Conservation (phyloP, 2,888 invertebrate species). For the Epirrhoe alternata region DNA sequence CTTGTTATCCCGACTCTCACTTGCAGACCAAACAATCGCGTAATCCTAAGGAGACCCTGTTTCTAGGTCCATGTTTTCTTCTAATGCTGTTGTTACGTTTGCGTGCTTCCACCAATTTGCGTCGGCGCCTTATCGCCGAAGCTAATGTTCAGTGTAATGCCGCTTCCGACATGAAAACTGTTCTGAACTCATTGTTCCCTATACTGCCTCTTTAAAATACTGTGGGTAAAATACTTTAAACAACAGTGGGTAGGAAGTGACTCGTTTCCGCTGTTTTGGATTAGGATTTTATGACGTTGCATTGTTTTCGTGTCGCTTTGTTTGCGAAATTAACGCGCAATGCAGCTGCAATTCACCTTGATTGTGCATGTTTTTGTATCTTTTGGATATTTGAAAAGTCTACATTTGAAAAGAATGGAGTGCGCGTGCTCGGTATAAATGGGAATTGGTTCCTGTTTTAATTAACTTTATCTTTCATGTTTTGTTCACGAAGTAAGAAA, state of each 20-base stretch:
- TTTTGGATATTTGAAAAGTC: constrained; percentile 26
- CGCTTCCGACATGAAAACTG: constrained; percentile 82
- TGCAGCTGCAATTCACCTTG: constrained; percentile 27
- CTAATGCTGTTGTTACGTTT: constrained; percentile 59
- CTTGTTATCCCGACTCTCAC: not conserved
- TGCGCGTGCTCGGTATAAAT: constrained; percentile 19
- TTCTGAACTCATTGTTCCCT: constrained; percentile 69
- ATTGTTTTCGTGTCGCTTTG: constrained; percentile 43
- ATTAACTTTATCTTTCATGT: constrained; percentile 19
- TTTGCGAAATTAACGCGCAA: constrained; percentile 32
- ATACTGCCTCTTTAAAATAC: constrained; percentile 60
- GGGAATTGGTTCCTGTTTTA: constrained; percentile 18
- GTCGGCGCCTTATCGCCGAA: constrained; percentile 76
- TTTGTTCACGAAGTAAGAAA: not conserved
- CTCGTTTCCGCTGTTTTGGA: constrained; percentile 55
- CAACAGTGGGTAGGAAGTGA: constrained; percentile 54
- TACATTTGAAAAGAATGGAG: constrained; percentile 23
- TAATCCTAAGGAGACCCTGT: constrained; percentile 10
- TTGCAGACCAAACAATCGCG: constrained; percentile 9
- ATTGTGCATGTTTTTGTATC: constrained; percentile 26
- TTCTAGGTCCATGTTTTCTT: constrained; percentile 54
- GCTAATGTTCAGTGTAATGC: constrained; percentile 82
- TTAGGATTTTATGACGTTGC: constrained; percentile 46
- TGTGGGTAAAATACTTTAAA: constrained; percentile 58
- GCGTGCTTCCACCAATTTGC: constrained; percentile 79